Evolutionary conservation across 2,113 vertebrate species (phyloP), one percentile per base, ranked within the genome.

Genomic region (Actenoides hombroni): DNA sequence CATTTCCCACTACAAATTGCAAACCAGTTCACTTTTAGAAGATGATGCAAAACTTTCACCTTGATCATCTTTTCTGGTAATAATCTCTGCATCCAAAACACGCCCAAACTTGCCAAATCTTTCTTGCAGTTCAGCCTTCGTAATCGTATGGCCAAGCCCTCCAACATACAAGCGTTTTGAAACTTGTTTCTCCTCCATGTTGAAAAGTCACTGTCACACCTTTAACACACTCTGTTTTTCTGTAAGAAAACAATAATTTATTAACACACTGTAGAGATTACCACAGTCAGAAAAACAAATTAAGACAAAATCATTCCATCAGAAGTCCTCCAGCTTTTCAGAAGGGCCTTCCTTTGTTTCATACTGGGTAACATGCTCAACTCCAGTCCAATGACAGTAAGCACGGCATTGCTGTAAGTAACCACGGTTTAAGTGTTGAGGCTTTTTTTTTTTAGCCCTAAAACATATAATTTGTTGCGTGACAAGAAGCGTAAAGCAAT

Each of bases 71-170:
- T 96, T 99, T 49, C 99, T 98, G 29, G 98, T 99, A 64, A 99
- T 97, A 35, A 99, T 97, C 88, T 99, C 99, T 82, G 98, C 96
- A 53, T 99, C 98, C 79, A 97, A 95, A 73, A 99, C 98, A 3
- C 94, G 96, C 67, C 99, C 99, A 96, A 99, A 99, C 83, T 99
- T 99, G 60, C 98, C 97, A 70, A 99, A 99, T 63, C 99, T 99
- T 97, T 99, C 98, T 86, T 98, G 98, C n/a, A 99, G 97, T 56
- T 99, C 99, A 61, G 97, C 98, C 91, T 98, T 92, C 12, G 99
- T 98, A 84, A 99, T 84, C 0, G 94, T 78, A 86, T 98, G 98
- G 83, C 98, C 96, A 53, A 99, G 98, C 26, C 99, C 99, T 29
- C 99, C 99, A 3, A 99, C 70, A 28, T 98, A 99, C 6, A 99